phyloP scores from a whole-genome alignment of 92 coral and sea anemone species.

The Bergia sp. region DNA sequence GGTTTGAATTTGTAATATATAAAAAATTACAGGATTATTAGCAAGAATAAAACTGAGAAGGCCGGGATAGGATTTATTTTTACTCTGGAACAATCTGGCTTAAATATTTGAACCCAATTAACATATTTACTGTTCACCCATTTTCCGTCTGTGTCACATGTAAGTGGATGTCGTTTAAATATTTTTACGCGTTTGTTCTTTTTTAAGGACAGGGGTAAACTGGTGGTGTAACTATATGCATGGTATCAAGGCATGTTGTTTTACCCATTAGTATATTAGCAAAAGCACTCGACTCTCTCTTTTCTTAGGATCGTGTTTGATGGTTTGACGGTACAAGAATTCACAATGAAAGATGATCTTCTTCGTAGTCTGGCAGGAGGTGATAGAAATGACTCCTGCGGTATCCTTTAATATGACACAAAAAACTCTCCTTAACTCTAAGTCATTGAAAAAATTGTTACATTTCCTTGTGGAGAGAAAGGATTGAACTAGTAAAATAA shows the following conservation, averaged over 20 bases:
- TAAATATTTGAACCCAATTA: too few species aligned
- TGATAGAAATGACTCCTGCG: conserved; percentile 1
- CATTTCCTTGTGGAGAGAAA: neutral
- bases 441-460: too few species aligned
- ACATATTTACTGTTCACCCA: too few species aligned
- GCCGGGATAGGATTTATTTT: too few species aligned
- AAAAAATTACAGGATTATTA: neutral
- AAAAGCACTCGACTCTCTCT: too few species aligned
- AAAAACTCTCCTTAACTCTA: neutral
- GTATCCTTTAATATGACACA: conserved; percentile 9
- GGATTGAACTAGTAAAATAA: neutral
- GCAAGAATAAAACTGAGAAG: neutral
- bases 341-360: conserved; percentile 3
- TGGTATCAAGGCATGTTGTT: neutral
- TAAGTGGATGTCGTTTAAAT: too few species aligned
- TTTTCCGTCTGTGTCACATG: too few species aligned
- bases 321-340: neutral
- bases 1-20: neutral
- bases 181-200: too few species aligned
- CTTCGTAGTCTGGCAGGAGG: conserved; percentile 18
- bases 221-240: neutral
- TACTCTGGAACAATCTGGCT: too few species aligned
- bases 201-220: too few species aligned
- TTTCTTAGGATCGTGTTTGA: conserved; percentile 32
- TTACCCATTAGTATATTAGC: neutral